These are phyloP conservation scores for Trogon surrucura DNA, from an alignment of 2,113 vertebrate genomes.

Conservation along the genomic window DNA sequence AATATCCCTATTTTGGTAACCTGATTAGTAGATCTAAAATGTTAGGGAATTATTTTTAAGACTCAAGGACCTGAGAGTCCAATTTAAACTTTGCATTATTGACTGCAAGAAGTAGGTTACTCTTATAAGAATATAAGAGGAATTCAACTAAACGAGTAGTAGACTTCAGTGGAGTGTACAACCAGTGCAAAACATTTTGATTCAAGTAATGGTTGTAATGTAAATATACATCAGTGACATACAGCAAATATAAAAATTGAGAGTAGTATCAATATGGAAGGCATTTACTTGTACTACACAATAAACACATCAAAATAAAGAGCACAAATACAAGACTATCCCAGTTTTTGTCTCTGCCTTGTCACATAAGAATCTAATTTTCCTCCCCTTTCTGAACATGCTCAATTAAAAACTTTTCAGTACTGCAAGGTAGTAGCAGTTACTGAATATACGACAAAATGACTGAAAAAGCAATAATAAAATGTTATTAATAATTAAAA, in stretches of 20 bases:
- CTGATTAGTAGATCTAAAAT: background rate
- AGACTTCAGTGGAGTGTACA: background rate
- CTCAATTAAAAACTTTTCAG: background rate
- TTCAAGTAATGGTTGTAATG: background rate
- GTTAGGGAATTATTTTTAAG: slow-evolving; percentile 18
- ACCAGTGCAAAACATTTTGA: background rate
- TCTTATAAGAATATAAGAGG: background rate
- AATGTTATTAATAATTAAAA: background rate
- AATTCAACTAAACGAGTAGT: background rate
- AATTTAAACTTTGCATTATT: background rate
- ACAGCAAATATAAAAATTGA: background rate
- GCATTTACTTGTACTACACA: background rate
- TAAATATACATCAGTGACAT: background rate
- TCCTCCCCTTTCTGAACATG: background rate
- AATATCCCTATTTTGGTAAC: background rate
- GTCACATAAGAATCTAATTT: background rate
- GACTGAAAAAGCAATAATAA: background rate
- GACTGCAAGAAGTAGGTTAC: background rate
- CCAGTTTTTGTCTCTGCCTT: background rate
- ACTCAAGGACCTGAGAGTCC: background rate
- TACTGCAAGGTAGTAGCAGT: background rate
- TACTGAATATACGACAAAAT: background rate
- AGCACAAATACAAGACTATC: background rate
- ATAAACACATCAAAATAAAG: background rate
- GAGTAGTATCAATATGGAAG: background rate